Conservation (phyloP, 2,113 vertebrate genomes). For the Astatotilapia flaviijosephi region DNA sequence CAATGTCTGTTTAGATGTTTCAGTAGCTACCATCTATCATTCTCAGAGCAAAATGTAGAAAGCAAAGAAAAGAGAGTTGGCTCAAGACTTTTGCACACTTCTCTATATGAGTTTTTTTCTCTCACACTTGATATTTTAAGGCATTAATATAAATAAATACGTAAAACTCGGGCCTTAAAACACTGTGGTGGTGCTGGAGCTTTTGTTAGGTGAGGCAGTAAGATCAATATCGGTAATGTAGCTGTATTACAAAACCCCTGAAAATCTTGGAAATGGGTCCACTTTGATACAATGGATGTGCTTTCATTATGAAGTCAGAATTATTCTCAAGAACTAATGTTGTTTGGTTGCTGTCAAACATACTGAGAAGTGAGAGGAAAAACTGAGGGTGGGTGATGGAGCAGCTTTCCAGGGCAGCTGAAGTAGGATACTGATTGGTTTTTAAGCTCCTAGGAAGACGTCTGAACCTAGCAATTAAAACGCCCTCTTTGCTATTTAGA, state of each 20-base stretch:
- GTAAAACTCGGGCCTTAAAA: not conserved
- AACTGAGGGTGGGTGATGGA: not conserved
- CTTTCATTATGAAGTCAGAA: not conserved
- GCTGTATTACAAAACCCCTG: not conserved
- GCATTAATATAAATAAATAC: not conserved
- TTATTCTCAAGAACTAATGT: not conserved
- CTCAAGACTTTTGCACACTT: not conserved
- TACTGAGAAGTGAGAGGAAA: not conserved
- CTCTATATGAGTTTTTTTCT: not conserved
- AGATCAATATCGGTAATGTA: not conserved
- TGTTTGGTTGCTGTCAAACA: constrained; percentile 21
- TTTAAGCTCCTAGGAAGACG: not conserved
- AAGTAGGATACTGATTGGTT: constrained; percentile 18
- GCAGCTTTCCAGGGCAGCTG: not conserved
- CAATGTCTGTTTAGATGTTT: not conserved
- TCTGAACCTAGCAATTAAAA: not conserved
- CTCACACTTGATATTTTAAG: not conserved
- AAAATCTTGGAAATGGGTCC: not conserved
- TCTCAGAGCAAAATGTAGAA: not conserved
- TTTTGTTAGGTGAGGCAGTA: not conserved
- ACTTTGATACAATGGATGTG: not conserved
- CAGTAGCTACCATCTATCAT: not conserved
- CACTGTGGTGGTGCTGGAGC: not conserved
- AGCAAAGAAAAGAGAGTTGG: not conserved
- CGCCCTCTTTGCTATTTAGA: not conserved